Conservation (phyloP, 64 coral and sea anemone species). For the Stichodactyla helianthus region DNA sequence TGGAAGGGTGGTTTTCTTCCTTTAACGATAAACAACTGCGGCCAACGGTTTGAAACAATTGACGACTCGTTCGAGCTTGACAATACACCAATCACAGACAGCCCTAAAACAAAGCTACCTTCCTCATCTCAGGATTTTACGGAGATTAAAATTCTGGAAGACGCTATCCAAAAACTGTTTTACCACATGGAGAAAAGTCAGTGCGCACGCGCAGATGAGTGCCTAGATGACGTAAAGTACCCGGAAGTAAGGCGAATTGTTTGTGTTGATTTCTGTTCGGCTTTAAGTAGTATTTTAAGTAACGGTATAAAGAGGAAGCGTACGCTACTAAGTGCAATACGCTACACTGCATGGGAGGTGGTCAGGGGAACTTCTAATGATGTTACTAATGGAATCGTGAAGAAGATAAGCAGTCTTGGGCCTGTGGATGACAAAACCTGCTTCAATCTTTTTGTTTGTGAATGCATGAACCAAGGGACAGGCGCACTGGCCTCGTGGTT, state of each 20-base stretch:
- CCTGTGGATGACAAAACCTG: not conserved
- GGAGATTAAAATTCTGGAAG: not conserved
- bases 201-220: not conserved
- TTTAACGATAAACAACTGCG: not conserved
- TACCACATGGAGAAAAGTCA: slow-evolving; percentile 5
- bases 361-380: not conserved
- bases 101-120: not conserved
- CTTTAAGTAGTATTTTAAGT: not conserved
- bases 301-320: not conserved
- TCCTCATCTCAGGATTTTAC: not conserved
- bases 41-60: not conserved
- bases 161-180: slow-evolving; percentile 24
- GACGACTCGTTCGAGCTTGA: not conserved
- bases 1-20: not conserved
- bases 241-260: not conserved
- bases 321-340: not conserved
- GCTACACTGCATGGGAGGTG: not conserved
- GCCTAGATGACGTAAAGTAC: not conserved
- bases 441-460: slow-evolving; percentile 30
- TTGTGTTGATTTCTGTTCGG: not conserved
- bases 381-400: not conserved
- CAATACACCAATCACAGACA: not conserved
- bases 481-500: not conserved
- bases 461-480: not conserved
- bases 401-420: slow-evolving; percentile 15